A percentile compares a stretch with the other conserved stretches of the same genome.
These are phyloP conservation scores for Nephrocerus scutellatus DNA, from an alignment of 2,888 invertebrate species.

Conservation along the genomic window DNA sequence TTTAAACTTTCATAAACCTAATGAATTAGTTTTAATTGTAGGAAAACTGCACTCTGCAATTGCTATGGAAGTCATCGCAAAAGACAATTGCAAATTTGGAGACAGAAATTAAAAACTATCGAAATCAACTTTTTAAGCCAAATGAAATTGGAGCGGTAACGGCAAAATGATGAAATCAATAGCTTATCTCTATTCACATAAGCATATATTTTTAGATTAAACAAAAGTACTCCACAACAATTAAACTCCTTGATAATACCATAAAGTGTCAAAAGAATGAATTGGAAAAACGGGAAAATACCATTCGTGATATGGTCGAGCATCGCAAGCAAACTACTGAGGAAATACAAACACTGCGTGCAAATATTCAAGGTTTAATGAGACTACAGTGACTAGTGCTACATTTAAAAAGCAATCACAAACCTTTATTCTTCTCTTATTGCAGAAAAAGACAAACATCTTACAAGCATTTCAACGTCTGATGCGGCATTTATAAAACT, in stretches of 20 bases:
- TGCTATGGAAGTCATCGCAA: conserved; percentile 61
- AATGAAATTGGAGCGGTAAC: conserved; percentile 29
- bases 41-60: conserved; percentile 60
- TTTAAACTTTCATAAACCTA: neutral
- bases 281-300: conserved; percentile 25
- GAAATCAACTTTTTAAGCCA: conserved; percentile 28
- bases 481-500: conserved; percentile 21
- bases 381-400: neutral
- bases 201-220: conserved; percentile 38
- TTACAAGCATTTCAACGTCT: conserved; percentile 7
- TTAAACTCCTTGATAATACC: conserved; percentile 53
- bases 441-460: conserved; percentile 23
- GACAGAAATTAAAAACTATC: conserved; percentile 56
- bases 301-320: conserved; percentile 26
- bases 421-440: conserved; percentile 9
- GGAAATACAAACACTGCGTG: conserved; percentile 27
- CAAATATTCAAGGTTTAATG: conserved; percentile 24
- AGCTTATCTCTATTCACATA: conserved; percentile 1
- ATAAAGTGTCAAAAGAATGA: conserved; percentile 27
- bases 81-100: conserved; percentile 62
- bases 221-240: conserved; percentile 50
- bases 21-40: conserved; percentile 28
- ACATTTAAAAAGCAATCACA: neutral
- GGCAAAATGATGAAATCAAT: neutral
- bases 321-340: conserved; percentile 27